Evolutionary conservation across 2,888 invertebrate genomes (phyloP), one percentile per base, ranked within the genome.

Genomic region (Chamaedrilus cognettii): DNA sequence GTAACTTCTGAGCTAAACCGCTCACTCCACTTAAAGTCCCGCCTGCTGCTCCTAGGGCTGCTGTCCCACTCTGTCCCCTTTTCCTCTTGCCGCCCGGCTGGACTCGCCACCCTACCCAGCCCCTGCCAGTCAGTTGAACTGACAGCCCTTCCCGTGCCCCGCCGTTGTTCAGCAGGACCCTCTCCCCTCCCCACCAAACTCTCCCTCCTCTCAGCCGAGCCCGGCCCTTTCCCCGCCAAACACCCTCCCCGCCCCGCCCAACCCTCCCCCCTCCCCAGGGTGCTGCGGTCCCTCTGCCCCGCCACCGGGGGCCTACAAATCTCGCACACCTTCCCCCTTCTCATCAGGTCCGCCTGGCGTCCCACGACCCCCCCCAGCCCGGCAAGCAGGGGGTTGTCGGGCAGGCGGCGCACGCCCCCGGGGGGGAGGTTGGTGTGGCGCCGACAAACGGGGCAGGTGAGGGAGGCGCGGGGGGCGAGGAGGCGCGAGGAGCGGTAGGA

Each of bases 391-490:
- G 81, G 81, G 72, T 82, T 83, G 69, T 83, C 82, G 34, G 79
- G 82, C 26, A 83, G 75, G 35, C 79, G 75, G 50, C 77, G 70
- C 4, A 83, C 76, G 5, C 82, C 82, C 4, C 82, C 82, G 5
- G 76, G 73, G 2, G 83, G 82, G 15, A 83, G 72, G 28, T 82
- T 80, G 1, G 82, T 83, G 71, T 78, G 78, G 67, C 77, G 78
- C 28, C 81, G 77, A 70, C 83, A 83, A 26, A 82, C 68, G 5
- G 83, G 82, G 71, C 83, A 83, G 2, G 78, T 77, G 51, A 83
- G 71, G 50, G 77, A 72, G 3, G 80, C 73, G 42, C 74, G 75
- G 70, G 82, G 81, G 34, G 79, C 67, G 28, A 50, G n/a, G 32
- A 75, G 68, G 67, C 77, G 80, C 33, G 66, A 51, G 57, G 50